These are phyloP conservation scores for Sandelia bainsii DNA, from an alignment of 2,797 vertebrate species.

Conservation along the genomic window DNA sequence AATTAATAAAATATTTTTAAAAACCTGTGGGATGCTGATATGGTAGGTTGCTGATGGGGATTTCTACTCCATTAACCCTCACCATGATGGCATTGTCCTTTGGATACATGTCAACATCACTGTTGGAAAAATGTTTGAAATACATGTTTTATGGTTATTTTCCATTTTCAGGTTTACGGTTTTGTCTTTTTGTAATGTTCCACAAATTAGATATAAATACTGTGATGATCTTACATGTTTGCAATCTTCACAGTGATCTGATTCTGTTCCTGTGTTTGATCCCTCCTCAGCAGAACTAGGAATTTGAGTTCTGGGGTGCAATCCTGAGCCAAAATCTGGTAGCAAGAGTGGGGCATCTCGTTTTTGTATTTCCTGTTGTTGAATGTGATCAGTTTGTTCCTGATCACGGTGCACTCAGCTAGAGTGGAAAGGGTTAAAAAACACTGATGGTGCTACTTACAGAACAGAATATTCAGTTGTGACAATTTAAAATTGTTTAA, in stretches of 20 bases:
- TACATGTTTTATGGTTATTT: not conserved
- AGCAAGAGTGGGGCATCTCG: conserved; percentile 83
- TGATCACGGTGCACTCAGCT: conserved; percentile 70
- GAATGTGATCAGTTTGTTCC: conserved; percentile 68
- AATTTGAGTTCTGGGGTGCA: conserved; percentile 87
- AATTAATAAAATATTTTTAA: not conserved
- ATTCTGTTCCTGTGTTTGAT: conserved; percentile 66
- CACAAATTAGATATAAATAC: not conserved
- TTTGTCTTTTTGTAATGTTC: not conserved
- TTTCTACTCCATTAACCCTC: conserved; percentile 82
- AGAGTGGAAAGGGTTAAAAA: not conserved
- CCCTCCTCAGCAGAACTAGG: conserved; percentile 84
- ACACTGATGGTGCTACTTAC: not conserved
- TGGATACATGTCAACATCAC: conserved; percentile 83
- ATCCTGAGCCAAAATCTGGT: conserved; percentile 88
- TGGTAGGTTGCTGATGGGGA: conserved; percentile 67
- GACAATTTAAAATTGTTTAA: conserved; percentile 3
- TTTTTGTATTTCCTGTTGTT: conserved; percentile 75
- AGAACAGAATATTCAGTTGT: not conserved
- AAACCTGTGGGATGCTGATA: conserved; percentile 74
- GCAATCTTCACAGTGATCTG: conserved; percentile 80
- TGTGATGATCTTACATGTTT: conserved; percentile 80
- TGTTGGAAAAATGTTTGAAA: conserved; percentile 61
- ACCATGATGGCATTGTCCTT: conserved; percentile 63
- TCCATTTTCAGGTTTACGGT: not conserved